Evolutionary conservation across 2,113 vertebrate genomes (phyloP).

Genomic region (Amblyornis subalaris): DNA sequence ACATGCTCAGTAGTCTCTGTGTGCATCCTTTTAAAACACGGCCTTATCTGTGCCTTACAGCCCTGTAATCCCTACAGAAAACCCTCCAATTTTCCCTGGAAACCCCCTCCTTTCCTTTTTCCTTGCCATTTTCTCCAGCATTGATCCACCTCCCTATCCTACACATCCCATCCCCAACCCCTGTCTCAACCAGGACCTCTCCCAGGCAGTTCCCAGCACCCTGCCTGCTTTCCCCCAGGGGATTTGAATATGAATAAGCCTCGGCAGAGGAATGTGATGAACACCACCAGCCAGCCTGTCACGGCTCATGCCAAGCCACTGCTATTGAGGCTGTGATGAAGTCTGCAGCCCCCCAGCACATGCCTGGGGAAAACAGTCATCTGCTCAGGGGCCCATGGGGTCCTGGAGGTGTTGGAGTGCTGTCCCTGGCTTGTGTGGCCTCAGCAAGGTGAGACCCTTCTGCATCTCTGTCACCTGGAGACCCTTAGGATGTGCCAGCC

Average conservation of each 20-base stretch:
- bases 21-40: background rate
- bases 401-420: background rate
- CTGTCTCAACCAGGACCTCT: background rate
- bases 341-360: background rate
- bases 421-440: rapidly evolving
- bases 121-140: background rate
- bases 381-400: rapidly evolving
- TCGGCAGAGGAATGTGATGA: background rate
- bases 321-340: background rate
- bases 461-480: background rate
- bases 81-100: background rate
- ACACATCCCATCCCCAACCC: background rate
- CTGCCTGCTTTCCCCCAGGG: background rate
- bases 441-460: background rate
- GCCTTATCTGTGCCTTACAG: background rate
- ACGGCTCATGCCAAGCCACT: background rate
- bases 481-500: background rate
- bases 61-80: background rate
- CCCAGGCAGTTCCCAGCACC: background rate
- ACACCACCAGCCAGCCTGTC: background rate
- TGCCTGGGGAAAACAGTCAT: background rate
- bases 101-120: background rate
- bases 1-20: rapidly evolving
- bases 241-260: slow-evolving; percentile 67
- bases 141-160: background rate